A percentile compares a stretch with the other conserved stretches of the same genome.
Conservation (phyloP, 2,888 invertebrate genomes). For the Hipparchia sbordonii region DNA sequence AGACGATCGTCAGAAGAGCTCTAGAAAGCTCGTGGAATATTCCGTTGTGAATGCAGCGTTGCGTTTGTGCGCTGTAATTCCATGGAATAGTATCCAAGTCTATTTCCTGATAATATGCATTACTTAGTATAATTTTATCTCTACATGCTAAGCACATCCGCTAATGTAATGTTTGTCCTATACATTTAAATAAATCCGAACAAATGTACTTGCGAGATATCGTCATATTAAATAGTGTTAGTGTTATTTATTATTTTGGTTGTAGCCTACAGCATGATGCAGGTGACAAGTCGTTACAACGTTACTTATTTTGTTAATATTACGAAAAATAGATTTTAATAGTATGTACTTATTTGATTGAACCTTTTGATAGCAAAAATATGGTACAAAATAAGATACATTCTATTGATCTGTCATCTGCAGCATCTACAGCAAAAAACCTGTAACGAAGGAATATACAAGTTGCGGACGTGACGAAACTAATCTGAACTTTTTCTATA, state of each 20-base stretch:
- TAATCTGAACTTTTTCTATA: not conserved
- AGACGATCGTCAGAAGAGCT: conserved; percentile 55
- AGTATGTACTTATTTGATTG: too few relatives aligned
- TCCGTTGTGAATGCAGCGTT: conserved; percentile 46
- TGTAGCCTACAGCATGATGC: too few relatives aligned
- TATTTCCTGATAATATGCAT: conserved; percentile 18
- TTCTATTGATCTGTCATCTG: not conserved
- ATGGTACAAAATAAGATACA: not conserved
- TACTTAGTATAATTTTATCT: conserved; percentile 25
- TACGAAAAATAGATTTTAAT: not conserved
- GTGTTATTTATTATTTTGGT: too few relatives aligned
- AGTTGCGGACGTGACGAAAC: not conserved
- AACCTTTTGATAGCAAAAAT: too few relatives aligned
- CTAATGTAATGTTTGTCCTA: conserved; percentile 1
- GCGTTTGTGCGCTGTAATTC: conserved; percentile 15
- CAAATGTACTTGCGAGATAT: not conserved
- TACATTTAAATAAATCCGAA: not conserved
- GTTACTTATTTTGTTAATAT: too few relatives aligned
- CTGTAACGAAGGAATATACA: not conserved
- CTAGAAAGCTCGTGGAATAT: conserved; percentile 74
- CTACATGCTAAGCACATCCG: conserved; percentile 15
- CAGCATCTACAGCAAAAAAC: not conserved
- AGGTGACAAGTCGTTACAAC: too few relatives aligned
- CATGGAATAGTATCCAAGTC: conserved; percentile 13
- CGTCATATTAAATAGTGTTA: not conserved